phyloP scores from a whole-genome alignment of 2,888 invertebrate genomes.

The Drosophila villosipedis region DNA sequence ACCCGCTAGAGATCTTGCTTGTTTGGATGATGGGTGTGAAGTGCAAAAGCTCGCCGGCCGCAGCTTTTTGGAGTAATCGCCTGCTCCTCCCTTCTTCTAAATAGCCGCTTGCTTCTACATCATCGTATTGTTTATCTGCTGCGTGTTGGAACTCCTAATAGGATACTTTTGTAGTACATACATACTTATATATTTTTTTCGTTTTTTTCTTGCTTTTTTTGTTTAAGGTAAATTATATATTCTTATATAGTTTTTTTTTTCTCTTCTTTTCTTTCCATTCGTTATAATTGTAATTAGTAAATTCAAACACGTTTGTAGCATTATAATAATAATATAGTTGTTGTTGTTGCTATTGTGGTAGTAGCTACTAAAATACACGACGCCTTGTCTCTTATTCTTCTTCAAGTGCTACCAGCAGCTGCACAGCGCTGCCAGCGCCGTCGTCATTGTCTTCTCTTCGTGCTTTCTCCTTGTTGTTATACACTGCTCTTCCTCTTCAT shows the following conservation, averaged over 20 bases:
- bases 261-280: slow-evolving; percentile 55
- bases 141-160: slow-evolving; percentile 74
- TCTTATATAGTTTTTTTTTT: slow-evolving; percentile 57
- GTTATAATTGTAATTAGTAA: slow-evolving; percentile 80
- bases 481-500: slow-evolving; percentile 23
- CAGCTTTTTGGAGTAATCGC: slow-evolving; percentile 67
- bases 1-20: slow-evolving; percentile 75
- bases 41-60: slow-evolving; percentile 72
- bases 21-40: slow-evolving; percentile 55
- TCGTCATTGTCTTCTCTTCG: slow-evolving; percentile 47
- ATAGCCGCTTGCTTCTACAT: slow-evolving; percentile 48
- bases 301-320: slow-evolving; percentile 79
- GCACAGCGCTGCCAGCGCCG: slow-evolving; percentile 50
- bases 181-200: slow-evolving; percentile 45
- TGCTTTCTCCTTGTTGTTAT: slow-evolving; percentile 51
- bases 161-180: slow-evolving; percentile 63
- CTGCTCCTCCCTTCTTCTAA: slow-evolving; percentile 17
- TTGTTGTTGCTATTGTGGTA: slow-evolving; percentile 60
- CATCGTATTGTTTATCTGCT: slow-evolving; percentile 56
- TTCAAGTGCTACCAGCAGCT: slow-evolving; percentile 38
- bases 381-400: slow-evolving; percentile 33
- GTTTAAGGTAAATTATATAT: slow-evolving; percentile 64
- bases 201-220: slow-evolving; percentile 42
- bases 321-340: slow-evolving; percentile 62
- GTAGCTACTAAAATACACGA: slow-evolving; percentile 59